A percentile compares a stretch with the other conserved stretches of the same genome.
These are phyloP conservation scores for Leptinotarsa texana DNA, from an alignment of 1,140 invertebrate species.

Conservation along the genomic window DNA sequence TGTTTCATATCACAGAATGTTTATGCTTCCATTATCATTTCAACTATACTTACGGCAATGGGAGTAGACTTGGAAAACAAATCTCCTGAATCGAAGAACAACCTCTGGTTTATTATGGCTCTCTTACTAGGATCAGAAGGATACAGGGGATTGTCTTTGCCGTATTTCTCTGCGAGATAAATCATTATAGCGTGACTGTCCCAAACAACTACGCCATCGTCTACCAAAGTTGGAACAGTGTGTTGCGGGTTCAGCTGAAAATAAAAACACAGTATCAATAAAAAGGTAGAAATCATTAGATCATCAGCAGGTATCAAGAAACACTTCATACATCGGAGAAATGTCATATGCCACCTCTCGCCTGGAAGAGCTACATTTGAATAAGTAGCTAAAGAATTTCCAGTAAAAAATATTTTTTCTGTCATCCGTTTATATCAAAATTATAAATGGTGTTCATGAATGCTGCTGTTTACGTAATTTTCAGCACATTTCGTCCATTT, in stretches of 20 bases:
- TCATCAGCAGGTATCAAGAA: too few species aligned
- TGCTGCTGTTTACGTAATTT: too few species aligned
- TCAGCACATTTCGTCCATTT: too few species aligned
- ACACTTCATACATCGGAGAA: too few species aligned
- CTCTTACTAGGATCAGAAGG: constrained; percentile 61
- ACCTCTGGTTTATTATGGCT: constrained; percentile 59
- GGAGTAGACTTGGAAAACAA: not conserved
- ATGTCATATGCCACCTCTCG: not conserved
- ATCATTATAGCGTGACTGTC: constrained; percentile 65
- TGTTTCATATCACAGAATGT: not conserved
- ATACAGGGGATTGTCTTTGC: constrained; percentile 61
- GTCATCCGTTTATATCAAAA: too few species aligned
- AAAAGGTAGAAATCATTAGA: not conserved
- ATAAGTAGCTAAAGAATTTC: too few species aligned
- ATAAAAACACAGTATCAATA: constrained; percentile 6
- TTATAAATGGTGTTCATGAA: too few species aligned
- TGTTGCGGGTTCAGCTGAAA: constrained; percentile 67
- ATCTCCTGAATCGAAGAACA: constrained; percentile 56
- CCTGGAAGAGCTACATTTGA: too few species aligned
- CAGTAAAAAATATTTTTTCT: too few species aligned
- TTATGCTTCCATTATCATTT: not conserved
- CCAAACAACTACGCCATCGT: constrained; percentile 63
- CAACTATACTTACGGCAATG: constrained; percentile 2
- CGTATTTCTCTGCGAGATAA: constrained; percentile 64
- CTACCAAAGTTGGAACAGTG: constrained; percentile 69